Conservation (phyloP, 53 echinoderm and acorn worm species). For the Astropecten irregularis region DNA sequence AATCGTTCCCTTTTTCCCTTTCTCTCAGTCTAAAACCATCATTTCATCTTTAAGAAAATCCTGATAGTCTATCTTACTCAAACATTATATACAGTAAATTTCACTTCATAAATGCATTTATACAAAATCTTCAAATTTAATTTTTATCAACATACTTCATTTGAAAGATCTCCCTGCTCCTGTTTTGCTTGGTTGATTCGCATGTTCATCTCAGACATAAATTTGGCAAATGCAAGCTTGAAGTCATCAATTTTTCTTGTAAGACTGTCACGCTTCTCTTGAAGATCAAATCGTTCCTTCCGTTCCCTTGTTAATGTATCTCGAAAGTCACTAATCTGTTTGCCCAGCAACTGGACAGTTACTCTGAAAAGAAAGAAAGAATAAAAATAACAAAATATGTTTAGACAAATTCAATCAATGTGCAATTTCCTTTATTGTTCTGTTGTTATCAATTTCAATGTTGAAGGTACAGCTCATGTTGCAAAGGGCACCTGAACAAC, state of each 20-base stretch:
- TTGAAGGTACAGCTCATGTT: no score
- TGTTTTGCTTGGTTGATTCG: slow-evolving; percentile 88
- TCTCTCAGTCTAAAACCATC: no score
- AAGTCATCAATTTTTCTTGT: slow-evolving; percentile 90
- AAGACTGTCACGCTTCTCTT: slow-evolving; percentile 84
- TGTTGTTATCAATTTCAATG: no score
- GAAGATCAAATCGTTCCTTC: slow-evolving; percentile 94
- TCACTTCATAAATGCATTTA: no score
- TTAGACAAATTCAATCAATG: background rate
- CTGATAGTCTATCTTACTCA: no score
- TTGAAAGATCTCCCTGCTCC: slow-evolving; percentile 85
- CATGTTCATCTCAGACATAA: slow-evolving; percentile 87
- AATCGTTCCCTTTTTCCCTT: no score
- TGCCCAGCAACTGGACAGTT: slow-evolving; percentile 81
- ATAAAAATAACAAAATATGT: background rate
- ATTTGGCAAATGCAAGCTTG: slow-evolving; percentile 76
- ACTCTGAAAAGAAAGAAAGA: slow-evolving; percentile 53
- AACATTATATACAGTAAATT: no score
- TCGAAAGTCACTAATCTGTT: slow-evolving; percentile 82
- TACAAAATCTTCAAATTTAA: no score
- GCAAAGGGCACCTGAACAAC: no score
- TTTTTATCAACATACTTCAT: slow-evolving; percentile 85
- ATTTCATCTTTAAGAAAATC: no score
- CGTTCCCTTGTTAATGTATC: slow-evolving; percentile 85
- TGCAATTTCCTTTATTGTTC: no score